A percentile compares a stretch with the other conserved stretches of the same genome.
Evolutionary conservation across 2,113 vertebrate genomes (phyloP).

Genomic region (Sorex fumeus): DNA sequence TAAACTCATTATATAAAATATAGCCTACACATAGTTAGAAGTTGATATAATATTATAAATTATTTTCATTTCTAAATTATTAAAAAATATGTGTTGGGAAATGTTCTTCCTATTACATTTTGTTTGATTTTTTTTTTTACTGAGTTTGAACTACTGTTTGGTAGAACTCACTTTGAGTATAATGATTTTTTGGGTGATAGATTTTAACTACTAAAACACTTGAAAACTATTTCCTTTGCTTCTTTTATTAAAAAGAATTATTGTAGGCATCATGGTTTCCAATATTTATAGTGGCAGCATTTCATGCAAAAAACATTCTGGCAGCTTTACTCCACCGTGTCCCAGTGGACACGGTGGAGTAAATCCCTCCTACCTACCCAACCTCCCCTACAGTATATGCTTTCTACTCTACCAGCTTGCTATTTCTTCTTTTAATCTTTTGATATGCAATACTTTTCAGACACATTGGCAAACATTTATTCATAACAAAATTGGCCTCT

Average conservation of each 20-base stretch:
- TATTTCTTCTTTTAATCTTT: conserved; percentile 43
- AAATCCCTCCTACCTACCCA: too few relatives aligned
- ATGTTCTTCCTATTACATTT: neutral
- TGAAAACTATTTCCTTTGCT: neutral
- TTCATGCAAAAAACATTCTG: too few relatives aligned
- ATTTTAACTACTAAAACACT: neutral
- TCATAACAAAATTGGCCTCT: neutral
- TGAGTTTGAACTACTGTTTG: conserved; percentile 44
- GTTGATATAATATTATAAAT: too few relatives aligned
- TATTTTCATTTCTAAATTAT: neutral
- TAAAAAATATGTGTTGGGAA: neutral
- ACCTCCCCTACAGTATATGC: too few relatives aligned
- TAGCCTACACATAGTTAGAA: neutral
- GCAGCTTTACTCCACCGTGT: neutral
- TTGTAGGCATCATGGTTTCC: too few relatives aligned
- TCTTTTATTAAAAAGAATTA: neutral
- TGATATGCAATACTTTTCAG: neutral
- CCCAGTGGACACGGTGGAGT: too few relatives aligned
- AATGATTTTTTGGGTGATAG: neutral
- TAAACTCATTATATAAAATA: neutral
- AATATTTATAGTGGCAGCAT: too few relatives aligned
- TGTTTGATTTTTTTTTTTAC: too few relatives aligned
- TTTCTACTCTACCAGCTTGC: too few relatives aligned
- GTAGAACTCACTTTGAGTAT: neutral
- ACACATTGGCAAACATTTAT: neutral